Evolutionary conservation across 2,113 vertebrate species (phyloP).

Genomic region (human): GRCh38 chr4:167825001-167825500

Average conservation of each 20-base stretch:
- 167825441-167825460: background rate
- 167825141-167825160: too few species aligned
- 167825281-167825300: background rate
- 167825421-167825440: background rate
- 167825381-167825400: background rate
- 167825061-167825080: too few species aligned
- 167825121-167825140: too few species aligned
- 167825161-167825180: too few species aligned
- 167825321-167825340: background rate
- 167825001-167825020: too few species aligned
- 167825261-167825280: background rate
- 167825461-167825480: background rate
- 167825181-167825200: too few species aligned
- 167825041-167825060: too few species aligned
- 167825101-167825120: too few species aligned
- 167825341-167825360: background rate
- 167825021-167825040: too few species aligned
- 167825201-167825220: background rate
- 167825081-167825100: too few species aligned
- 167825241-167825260: background rate
- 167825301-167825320: background rate
- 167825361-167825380: background rate
- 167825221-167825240: background rate
- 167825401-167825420: background rate
- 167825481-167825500: background rate